Conservation (phyloP, 2,113 vertebrate species). For the Hemiscyllium ocellatum region DNA sequence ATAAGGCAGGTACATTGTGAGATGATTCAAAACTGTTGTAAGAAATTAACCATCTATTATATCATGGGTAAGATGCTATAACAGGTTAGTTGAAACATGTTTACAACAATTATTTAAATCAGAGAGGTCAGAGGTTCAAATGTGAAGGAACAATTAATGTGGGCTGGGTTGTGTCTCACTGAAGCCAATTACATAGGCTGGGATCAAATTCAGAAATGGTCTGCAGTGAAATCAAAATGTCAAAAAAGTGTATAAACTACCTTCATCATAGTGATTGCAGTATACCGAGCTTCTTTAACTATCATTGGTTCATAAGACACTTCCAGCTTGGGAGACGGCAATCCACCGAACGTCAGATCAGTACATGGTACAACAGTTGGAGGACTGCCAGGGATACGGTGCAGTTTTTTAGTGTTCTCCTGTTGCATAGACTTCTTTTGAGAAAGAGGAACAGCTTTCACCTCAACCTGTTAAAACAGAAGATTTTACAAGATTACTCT, state of each 20-base stretch:
- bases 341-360: slow-evolving; percentile 89
- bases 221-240: neutral
- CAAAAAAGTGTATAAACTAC: slow-evolving; percentile 50
- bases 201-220: neutral
- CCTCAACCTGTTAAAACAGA: slow-evolving; percentile 74
- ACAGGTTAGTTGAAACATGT: neutral
- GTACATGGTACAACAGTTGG: slow-evolving; percentile 54
- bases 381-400: slow-evolving; percentile 77
- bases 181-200: neutral
- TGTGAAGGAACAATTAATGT: neutral
- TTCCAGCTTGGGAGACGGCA: slow-evolving; percentile 88
- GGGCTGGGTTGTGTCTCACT: neutral
- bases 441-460: slow-evolving; percentile 94
- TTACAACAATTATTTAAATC: neutral
- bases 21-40: neutral
- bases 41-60: neutral
- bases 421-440: slow-evolving; percentile 93
- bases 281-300: slow-evolving; percentile 94
- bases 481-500: neutral
- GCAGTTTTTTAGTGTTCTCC: slow-evolving; percentile 76
- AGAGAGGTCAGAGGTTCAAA: neutral
- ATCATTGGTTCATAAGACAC: slow-evolving; percentile 97
- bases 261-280: slow-evolving; percentile 99
- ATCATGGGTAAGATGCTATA: neutral
- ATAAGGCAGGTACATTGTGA: neutral